Evolutionary conservation across 2,797 vertebrate genomes (phyloP), one percentile per base, ranked within the genome.

Genomic region (Sebastes cheni): DNA sequence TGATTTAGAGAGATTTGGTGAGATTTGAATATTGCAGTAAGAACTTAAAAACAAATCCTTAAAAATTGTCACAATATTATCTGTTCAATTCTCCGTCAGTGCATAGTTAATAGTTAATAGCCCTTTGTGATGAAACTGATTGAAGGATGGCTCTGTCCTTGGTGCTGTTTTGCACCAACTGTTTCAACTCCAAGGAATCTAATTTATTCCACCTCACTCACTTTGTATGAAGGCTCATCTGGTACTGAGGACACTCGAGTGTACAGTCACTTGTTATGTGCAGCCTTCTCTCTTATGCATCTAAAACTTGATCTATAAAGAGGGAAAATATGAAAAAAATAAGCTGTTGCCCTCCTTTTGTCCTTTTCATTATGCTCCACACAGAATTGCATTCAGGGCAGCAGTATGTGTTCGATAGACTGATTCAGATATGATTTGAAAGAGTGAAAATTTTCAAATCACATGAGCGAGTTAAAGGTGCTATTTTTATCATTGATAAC

Each of bases 171-270:
- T 32, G 30, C 34, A 52, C 13, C 36, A 39, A 14, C 27, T 8
- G 32, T 78, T 66, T 82, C 42, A 82, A 29, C 70, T 73, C 62
- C 10, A 59, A 75, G 80, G 58, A 79, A 27, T 82, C 59, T 59
- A n/a, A 72, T 86, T 80, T 70, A 76, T 87, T 86, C 83, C 74
- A 46, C 74, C 65, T 81, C 25, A 10, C 59, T 79, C 52, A 1
- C 66, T 65, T 59, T 79, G 67, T 77, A 29, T 83, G 61, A 4
- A 66, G 34, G 65, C 67, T 86, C 75, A 68, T 64, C 11, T 59
- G 25, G 18, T 59, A 23, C 50, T 32, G 74, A 85, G 56, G 70
- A 72, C 18, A 22, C 9, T 80, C 79, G 25, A 81, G 67, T 69
- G 2, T 61, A 32, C n/a, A 59, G 64, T 58, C 6, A 1, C 71